These are phyloP conservation scores for Drosophila monieri DNA, from an alignment of 2,888 invertebrate species.

Conservation along the genomic window DNA sequence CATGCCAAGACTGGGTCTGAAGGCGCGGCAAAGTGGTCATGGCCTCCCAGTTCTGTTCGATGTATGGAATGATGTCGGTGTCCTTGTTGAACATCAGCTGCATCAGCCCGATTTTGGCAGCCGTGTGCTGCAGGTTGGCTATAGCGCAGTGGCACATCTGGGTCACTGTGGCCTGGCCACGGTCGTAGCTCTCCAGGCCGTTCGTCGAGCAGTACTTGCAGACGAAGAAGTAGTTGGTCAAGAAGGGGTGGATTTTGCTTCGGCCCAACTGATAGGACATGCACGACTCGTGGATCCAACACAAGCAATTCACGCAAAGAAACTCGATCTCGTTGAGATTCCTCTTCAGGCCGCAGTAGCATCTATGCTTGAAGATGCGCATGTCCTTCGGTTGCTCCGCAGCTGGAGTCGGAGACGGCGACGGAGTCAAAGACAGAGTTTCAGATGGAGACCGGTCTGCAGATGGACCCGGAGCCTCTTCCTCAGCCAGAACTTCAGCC, in stretches of 20 bases:
- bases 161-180: slow-evolving; percentile 95
- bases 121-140: slow-evolving; percentile 94
- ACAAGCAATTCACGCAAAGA: slow-evolving; percentile 94
- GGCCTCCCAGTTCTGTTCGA: slow-evolving; percentile 98
- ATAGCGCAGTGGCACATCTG: slow-evolving; percentile 98
- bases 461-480: too few relatives aligned
- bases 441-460: too few relatives aligned
- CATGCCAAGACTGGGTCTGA: slow-evolving; percentile 91
- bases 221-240: slow-evolving; percentile 96
- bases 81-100: slow-evolving; percentile 93
- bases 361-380: background rate
- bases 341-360: slow-evolving; percentile 92
- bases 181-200: slow-evolving; percentile 95
- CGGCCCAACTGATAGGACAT: slow-evolving; percentile 96
- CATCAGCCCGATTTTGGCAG: slow-evolving; percentile 89
- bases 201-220: slow-evolving; percentile 97
- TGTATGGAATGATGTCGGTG: slow-evolving; percentile 97
- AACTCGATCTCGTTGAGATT: slow-evolving; percentile 96
- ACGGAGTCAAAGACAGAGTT: too few relatives aligned
- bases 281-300: slow-evolving; percentile 98
- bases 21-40: slow-evolving; percentile 97
- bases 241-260: slow-evolving; percentile 95
- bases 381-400: background rate
- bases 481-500: too few relatives aligned
- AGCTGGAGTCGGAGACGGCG: background rate